Evolutionary conservation across 2,888 invertebrate species (phyloP).

Genomic region (Erpobdella octoculata): DNA sequence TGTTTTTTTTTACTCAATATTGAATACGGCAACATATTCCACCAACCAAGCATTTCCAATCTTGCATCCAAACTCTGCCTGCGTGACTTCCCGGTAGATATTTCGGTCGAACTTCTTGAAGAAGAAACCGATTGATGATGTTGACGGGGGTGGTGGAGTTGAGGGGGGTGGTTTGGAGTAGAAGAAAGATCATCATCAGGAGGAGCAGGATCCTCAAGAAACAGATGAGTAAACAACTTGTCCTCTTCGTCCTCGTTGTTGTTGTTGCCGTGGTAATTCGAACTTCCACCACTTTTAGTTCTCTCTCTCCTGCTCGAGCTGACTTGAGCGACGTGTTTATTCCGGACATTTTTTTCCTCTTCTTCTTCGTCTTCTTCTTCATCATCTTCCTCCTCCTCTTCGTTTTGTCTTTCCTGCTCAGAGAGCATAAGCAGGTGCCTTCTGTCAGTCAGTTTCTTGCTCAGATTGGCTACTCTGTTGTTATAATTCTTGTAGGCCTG

Average conservation of each 20-base stretch:
- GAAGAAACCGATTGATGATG: too few relatives aligned
- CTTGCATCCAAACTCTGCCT: conserved; percentile 3
- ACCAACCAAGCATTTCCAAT: conserved; percentile 4
- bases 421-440: conserved; percentile 23
- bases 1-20: too few relatives aligned
- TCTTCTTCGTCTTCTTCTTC: conserved; percentile 7
- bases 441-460: conserved; percentile 18
- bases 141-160: too few relatives aligned
- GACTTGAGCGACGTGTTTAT: not conserved
- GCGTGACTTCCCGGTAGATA: not conserved
- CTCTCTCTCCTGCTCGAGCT: not conserved
- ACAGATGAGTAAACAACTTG: conserved; percentile 2
- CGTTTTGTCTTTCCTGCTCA: conserved; percentile 12
- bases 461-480: not conserved
- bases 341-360: not conserved
- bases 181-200: not conserved
- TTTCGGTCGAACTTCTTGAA: not conserved
- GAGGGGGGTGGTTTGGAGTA: too few relatives aligned
- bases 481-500: conserved; percentile 25
- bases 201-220: not conserved
- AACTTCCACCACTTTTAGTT: not conserved
- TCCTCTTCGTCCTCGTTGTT: not conserved
- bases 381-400: conserved; percentile 22
- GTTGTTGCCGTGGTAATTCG: not conserved
- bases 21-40: not conserved